Base-by-base conservation (phyloP, 2,888 invertebrate genomes). In the Eupelmus urozonus region DNA sequence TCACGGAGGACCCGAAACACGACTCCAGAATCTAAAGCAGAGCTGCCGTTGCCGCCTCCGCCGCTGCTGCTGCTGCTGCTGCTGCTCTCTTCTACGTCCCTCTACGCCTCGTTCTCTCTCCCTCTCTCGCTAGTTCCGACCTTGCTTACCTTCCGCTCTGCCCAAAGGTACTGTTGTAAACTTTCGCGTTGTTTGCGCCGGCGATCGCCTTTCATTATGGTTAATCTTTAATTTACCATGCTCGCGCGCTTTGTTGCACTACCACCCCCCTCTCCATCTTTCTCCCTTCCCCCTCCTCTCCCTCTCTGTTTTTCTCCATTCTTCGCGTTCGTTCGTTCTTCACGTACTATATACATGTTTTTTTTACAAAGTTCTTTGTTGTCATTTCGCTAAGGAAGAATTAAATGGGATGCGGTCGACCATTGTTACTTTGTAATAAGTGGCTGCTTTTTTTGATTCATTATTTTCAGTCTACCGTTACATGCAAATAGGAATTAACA, bases 1-100 rank as follows among this genome's bases (percentile, higher is more conserved):
- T 84, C 83, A 82, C 81, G 80, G 76, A 79, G 74, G 78, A 81
- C 82, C 70, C 77, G 67, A 76, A 82, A 80, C 78, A 81, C 81
- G 76, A 70, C 57, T 75, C 62, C 65, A 76, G 80, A 80, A 81
- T 81, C 81, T 74, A 69, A 79, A 79, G 76, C 76, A 79, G 72
- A 57, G 49, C 45, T 45, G 16, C 45, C 16, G 4, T 76, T 59
- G 53, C 29, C 9, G 63, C n/a, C 66, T 67, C 11, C 42, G 59
- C n/a, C n/a, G n/a, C n/a, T n/a, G n/a, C n/a, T n/a, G n/a, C n/a
- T n/a, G n/a, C n/a, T n/a, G 49, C 45, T 45, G 16, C 45, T 16
- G 4, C 45, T 57, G 34, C 53, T 34, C 53, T 9, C 45, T 18
- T 20, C 13, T 27, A 23, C 16, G 1, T 25, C 40, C 18, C 23